phyloP scores from a whole-genome alignment of 2,113 vertebrate species.

The Prinia subflava region DNA sequence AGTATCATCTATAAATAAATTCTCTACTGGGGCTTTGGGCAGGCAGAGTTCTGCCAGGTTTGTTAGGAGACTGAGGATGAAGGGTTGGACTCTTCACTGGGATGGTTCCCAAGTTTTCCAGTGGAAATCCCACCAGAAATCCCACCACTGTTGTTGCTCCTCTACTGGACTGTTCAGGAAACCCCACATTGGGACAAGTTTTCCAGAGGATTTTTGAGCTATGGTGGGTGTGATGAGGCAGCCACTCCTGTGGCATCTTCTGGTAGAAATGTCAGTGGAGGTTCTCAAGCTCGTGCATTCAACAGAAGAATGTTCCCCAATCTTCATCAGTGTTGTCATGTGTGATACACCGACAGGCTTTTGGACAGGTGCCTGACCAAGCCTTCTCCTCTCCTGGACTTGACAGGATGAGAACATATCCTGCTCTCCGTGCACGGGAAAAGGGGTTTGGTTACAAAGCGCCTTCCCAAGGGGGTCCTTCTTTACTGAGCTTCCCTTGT shows the following conservation, averaged over 20 bases:
- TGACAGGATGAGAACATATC: not conserved
- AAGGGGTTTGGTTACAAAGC: not conserved
- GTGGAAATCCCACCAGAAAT: not conserved
- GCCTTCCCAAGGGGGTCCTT: not conserved
- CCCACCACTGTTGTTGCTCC: not conserved
- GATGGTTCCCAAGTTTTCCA: not conserved
- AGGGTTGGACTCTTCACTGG: not conserved
- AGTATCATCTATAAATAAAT: not conserved
- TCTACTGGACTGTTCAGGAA: not conserved
- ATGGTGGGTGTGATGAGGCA: not conserved
- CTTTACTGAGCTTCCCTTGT: not conserved
- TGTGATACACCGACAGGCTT: not conserved
- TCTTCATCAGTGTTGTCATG: not conserved
- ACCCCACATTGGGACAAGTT: not conserved
- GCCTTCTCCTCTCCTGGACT: not conserved
- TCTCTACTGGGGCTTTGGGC: not conserved
- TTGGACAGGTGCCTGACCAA: not conserved
- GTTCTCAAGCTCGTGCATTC: not conserved
- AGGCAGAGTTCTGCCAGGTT: not conserved
- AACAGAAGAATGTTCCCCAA: not conserved
- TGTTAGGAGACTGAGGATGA: not conserved
- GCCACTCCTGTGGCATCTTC: rapidly evolving
- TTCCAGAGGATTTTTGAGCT: not conserved
- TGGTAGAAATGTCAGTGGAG: not conserved
- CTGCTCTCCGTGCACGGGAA: rapidly evolving